A percentile compares a stretch with the other conserved stretches of the same genome.
Evolutionary conservation across 2,113 vertebrate species (phyloP).

Genomic region (Anseranas semipalmata): DNA sequence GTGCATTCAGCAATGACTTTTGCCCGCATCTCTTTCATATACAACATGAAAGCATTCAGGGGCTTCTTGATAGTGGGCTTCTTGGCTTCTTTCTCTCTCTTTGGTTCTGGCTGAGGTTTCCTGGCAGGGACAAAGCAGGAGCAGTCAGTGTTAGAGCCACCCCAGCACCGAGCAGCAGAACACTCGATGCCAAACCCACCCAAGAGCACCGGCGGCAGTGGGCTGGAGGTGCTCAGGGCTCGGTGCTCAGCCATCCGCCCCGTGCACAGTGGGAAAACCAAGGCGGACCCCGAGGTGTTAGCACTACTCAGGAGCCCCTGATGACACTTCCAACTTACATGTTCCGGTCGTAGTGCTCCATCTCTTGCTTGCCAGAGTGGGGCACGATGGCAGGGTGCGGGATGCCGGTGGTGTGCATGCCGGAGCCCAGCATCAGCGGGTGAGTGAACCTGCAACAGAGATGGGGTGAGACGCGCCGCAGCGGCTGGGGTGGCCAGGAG

Average conservation of each 20-base stretch:
- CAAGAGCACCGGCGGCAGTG: accelerated
- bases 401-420: constrained; percentile 95
- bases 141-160: not conserved
- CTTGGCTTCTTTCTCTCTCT: constrained; percentile 95
- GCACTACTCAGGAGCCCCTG: not conserved
- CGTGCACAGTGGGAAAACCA: accelerated
- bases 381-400: constrained; percentile 95
- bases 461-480: not conserved
- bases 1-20: constrained; percentile 99
- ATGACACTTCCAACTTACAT: constrained; percentile 78
- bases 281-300: accelerated
- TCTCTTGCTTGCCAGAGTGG: constrained; percentile 92
- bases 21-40: constrained; percentile 99
- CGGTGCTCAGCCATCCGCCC: not conserved
- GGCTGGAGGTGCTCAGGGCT: accelerated
- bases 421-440: constrained; percentile 91
- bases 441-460: constrained; percentile 89
- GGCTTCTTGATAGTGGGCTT: constrained; percentile 99
- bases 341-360: constrained; percentile 90
- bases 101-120: constrained; percentile 90
- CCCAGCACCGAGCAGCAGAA: not conserved
- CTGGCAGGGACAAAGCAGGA: constrained; percentile 44
- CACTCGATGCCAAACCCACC: not conserved
- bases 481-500: not conserved
- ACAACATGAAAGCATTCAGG: constrained; percentile 98